phyloP scores from a whole-genome alignment of 2,797 vertebrate species.

The Pangasius sanitwongsei region DNA sequence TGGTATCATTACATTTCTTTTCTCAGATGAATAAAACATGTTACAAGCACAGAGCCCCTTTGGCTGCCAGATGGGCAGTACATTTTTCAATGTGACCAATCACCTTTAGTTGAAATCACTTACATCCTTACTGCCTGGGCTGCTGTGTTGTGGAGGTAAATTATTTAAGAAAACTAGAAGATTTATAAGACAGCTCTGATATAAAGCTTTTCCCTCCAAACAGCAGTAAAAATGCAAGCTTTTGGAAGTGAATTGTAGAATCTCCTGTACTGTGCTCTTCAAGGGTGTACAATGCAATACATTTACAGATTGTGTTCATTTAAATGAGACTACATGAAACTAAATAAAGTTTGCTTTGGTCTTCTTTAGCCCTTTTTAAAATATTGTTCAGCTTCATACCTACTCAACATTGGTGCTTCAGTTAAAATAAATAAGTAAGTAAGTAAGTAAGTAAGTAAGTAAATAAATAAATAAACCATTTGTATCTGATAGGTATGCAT shows the following conservation, averaged over 20 bases:
- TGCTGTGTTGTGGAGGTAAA: slow-evolving; percentile 16
- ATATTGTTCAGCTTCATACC: not conserved
- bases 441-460: not conserved
- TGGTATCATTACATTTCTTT: slow-evolving; percentile 23
- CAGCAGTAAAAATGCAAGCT: not conserved
- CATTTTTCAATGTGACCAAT: slow-evolving; percentile 17
- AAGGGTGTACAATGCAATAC: not conserved
- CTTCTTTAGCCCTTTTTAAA: not conserved
- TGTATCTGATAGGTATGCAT: not conserved
- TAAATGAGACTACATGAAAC: not conserved
- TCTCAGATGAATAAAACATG: slow-evolving; percentile 21
- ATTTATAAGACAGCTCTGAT: slow-evolving; percentile 7
- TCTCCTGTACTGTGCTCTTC: not conserved
- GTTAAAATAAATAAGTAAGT: not conserved
- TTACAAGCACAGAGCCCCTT: not conserved
- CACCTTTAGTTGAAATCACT: slow-evolving; percentile 20
- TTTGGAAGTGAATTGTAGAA: not conserved
- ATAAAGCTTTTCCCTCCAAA: not conserved
- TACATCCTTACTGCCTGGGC: not conserved
- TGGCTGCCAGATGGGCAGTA: not conserved
- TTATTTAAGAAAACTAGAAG: slow-evolving; percentile 26
- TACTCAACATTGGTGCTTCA: not conserved
- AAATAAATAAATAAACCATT: not conserved
- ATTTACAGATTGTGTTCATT: not conserved
- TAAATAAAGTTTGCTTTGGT: not conserved